Conservation (phyloP, 2,113 vertebrate species). For the Barbus barbus region DNA sequence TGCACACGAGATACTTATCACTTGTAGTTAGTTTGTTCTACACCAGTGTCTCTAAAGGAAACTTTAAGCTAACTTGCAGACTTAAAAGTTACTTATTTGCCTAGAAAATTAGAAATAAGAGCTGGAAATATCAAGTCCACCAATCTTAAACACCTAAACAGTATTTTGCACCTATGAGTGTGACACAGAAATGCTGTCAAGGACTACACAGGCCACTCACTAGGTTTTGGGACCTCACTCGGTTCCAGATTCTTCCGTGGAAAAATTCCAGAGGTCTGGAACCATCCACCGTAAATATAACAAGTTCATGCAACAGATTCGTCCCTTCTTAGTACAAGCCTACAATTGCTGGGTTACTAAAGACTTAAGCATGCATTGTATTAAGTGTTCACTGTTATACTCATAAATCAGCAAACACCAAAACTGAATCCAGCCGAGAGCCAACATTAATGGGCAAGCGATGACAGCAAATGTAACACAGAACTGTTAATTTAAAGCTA, state of each 20-base stretch:
- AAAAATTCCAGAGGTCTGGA: conserved; percentile 61
- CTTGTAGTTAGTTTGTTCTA: neutral
- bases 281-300: conserved; percentile 64
- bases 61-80: neutral
- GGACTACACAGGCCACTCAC: neutral
- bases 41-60: neutral
- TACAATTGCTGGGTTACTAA: neutral
- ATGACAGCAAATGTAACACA: neutral
- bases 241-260: conserved; percentile 32
- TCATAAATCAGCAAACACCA: neutral
- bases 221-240: conserved; percentile 4
- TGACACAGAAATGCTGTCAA: neutral
- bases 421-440: neutral
- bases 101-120: neutral
- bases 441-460: neutral
- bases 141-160: neutral
- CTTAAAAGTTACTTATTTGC: neutral
- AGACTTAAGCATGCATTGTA: neutral
- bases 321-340: conserved; percentile 4
- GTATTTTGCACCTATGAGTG: neutral
- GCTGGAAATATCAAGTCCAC: neutral
- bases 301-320: conserved; percentile 62
- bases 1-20: neutral
- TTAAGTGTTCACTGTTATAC: neutral
- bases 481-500: neutral